Percentiles rank a stretch among this genome's conserved stretches.
Evolutionary conservation across 92 coral and sea anemone genomes (phyloP).

Genomic region (Phenganax subtilis): DNA sequence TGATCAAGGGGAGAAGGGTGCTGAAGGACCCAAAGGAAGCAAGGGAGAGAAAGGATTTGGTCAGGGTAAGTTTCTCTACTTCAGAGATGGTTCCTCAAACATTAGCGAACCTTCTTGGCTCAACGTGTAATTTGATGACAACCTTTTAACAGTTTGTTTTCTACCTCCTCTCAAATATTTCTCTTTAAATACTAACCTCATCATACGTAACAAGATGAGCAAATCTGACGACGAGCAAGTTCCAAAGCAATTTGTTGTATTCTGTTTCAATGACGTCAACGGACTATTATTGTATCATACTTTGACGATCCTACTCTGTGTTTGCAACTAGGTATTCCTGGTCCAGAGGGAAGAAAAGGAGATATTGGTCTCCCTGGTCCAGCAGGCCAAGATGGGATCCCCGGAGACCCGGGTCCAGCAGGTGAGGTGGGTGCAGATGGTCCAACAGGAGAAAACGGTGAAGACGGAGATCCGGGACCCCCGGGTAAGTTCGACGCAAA

Average conservation of each 20-base stretch:
- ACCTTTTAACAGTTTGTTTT: too few species aligned
- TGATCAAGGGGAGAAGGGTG: slow-evolving; percentile 41
- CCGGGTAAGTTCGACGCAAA: slow-evolving; percentile 29
- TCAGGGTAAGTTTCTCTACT: not conserved
- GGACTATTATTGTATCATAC: too few species aligned
- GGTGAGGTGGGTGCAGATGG: slow-evolving; percentile 46
- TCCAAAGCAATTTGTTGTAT: too few species aligned
- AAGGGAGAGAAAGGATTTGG: slow-evolving; percentile 45
- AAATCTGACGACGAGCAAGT: too few species aligned
- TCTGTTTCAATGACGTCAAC: too few species aligned
- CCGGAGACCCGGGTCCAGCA: slow-evolving; percentile 43
- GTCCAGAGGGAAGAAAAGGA: slow-evolving; percentile 46
- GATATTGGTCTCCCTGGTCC: not conserved
- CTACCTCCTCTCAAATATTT: too few species aligned
- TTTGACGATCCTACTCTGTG: too few species aligned
- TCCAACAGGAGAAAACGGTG: slow-evolving; percentile 28
- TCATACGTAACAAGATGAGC: too few species aligned
- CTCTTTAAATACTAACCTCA: too few species aligned
- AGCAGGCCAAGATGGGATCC: slow-evolving; percentile 26
- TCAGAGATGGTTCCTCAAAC: not conserved
- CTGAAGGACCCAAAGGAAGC: slow-evolving; percentile 45
- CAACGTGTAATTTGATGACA: too few species aligned
- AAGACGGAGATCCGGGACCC: slow-evolving; percentile 42
- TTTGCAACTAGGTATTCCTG: slow-evolving; percentile 38
- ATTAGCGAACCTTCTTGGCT: too few species aligned